A percentile compares a stretch with the other conserved stretches of the same genome.
Conservation (phyloP, 2,888 invertebrate genomes). For the Nomada fucata region DNA sequence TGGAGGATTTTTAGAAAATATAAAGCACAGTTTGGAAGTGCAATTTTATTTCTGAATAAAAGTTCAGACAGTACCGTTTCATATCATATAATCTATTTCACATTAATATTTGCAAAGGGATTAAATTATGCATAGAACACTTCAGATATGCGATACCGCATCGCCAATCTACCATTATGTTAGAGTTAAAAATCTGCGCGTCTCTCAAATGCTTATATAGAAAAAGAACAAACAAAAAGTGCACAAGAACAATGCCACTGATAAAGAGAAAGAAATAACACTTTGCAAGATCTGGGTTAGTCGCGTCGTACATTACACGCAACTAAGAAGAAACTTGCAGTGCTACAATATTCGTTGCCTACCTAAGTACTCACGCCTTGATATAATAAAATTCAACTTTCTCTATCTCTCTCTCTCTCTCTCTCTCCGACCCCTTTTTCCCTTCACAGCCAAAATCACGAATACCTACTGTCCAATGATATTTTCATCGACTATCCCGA, state of each 20-base stretch:
- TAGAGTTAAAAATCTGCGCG: not conserved
- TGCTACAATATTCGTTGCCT: too few species aligned
- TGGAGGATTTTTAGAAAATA: too few species aligned
- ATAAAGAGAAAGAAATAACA: not conserved
- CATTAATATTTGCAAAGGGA: not conserved
- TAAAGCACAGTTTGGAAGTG: too few species aligned
- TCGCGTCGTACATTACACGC: not conserved
- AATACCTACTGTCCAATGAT: not conserved
- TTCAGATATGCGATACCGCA: not conserved
- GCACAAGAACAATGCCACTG: not conserved
- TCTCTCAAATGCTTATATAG: not conserved
- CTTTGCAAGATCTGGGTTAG: conserved; percentile 7
- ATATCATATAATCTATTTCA: too few species aligned
- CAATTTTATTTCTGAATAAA: too few species aligned
- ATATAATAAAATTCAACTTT: conserved; percentile 3
- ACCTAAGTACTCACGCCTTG: not conserved
- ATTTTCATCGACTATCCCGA: not conserved
- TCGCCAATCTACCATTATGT: not conserved
- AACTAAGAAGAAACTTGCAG: not conserved
- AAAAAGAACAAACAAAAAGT: not conserved
- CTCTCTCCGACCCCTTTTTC: not conserved
- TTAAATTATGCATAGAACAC: not conserved
- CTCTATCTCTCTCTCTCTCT: not conserved
- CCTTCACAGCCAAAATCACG: not conserved
- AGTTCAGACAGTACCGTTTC: too few species aligned